A percentile compares a stretch with the other conserved stretches of the same genome.
Conservation (phyloP, 2,888 invertebrate genomes). For the Ophioninae sp. region DNA sequence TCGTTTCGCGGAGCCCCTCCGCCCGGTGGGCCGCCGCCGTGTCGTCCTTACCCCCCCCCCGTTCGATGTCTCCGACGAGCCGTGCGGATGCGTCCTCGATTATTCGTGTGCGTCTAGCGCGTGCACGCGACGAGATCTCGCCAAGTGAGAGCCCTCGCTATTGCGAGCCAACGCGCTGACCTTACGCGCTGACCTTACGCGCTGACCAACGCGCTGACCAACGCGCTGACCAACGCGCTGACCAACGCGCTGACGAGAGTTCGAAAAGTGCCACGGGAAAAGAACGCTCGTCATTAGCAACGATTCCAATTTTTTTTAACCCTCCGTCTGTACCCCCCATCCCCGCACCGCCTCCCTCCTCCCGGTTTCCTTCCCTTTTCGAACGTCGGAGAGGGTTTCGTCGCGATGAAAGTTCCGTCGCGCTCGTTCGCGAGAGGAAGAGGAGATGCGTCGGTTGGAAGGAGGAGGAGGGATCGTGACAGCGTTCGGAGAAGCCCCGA, state of each 20-base stretch:
- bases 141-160: slow-evolving; percentile 15
- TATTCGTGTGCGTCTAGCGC: slow-evolving; percentile 49
- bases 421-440: background rate
- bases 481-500: slow-evolving; percentile 39
- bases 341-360: too few relatives aligned
- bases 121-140: slow-evolving; percentile 50
- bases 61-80: slow-evolving; percentile 22
- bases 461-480: slow-evolving; percentile 38
- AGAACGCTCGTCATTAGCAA: background rate
- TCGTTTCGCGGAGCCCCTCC: slow-evolving; percentile 29
- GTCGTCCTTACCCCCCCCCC: slow-evolving; percentile 6
- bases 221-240: background rate
- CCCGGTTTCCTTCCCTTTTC: too few relatives aligned
- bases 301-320: too few relatives aligned
- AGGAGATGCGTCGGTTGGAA: background rate
- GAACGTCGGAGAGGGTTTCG: slow-evolving; percentile 35
- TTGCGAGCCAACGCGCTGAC: background rate
- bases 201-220: background rate
- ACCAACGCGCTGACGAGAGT: background rate
- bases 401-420: slow-evolving; percentile 62
- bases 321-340: too few relatives aligned
- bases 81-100: slow-evolving; percentile 49
- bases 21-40: slow-evolving; percentile 6
- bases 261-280: slow-evolving; percentile 7
- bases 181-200: background rate